These are phyloP conservation scores for Prunella himalayana DNA, from an alignment of 2,113 vertebrate species.

Conservation along the genomic window DNA sequence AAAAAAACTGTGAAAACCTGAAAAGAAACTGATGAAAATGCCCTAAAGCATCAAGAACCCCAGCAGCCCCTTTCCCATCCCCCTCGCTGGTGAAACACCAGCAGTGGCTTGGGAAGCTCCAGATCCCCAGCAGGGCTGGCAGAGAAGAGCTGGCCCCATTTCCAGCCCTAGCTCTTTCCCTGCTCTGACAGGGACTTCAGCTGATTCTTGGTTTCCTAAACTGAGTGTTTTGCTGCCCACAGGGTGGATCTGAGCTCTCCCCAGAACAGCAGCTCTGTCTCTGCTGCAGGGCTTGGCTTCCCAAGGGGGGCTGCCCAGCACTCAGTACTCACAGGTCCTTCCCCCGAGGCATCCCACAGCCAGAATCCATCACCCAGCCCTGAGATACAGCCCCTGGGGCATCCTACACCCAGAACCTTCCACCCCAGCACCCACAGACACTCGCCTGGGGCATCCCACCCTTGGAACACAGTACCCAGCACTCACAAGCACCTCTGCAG, in stretches of 20 bases:
- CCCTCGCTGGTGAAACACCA: accelerated
- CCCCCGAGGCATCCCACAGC: neutral
- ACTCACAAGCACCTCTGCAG: neutral
- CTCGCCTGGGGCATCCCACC: neutral
- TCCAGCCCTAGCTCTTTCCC: neutral
- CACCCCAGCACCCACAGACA: neutral
- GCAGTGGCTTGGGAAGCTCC: neutral
- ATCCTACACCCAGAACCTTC: neutral
- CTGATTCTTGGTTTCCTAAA: neutral
- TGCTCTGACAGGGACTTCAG: neutral
- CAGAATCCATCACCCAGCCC: neutral
- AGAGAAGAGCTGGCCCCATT: neutral
- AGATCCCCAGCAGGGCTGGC: neutral
- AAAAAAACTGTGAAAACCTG: neutral
- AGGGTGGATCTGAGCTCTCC: neutral
- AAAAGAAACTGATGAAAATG: neutral
- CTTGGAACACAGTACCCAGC: neutral
- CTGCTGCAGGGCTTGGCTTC: neutral
- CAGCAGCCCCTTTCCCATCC: neutral
- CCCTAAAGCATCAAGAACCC: neutral
- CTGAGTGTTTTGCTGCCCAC: neutral
- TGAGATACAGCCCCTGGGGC: neutral
- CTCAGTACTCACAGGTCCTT: neutral
- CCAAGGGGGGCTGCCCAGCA: neutral
- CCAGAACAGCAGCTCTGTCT: neutral